phyloP scores from a whole-genome alignment of 2,113 vertebrate species.

The Archilochus colubris region DNA sequence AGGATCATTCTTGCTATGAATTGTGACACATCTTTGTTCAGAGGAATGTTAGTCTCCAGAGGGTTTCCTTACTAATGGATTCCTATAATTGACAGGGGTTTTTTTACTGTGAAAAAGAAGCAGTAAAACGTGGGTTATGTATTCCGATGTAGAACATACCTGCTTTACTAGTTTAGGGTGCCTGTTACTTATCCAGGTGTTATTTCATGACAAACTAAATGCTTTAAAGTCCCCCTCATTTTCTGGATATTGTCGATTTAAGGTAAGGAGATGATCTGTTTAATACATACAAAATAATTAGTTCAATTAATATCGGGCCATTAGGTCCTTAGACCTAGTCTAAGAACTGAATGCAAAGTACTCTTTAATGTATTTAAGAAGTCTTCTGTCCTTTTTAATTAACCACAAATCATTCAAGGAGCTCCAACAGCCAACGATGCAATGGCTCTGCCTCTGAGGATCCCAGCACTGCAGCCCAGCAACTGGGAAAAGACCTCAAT shows the following conservation, averaged over 20 bases:
- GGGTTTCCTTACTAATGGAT: not conserved
- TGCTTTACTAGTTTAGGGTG: not conserved
- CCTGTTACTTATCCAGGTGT: not conserved
- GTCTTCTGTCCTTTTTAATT: not conserved
- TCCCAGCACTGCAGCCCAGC: fast-evolving
- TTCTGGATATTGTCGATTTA: not conserved
- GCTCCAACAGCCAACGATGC: fast-evolving
- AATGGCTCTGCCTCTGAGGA: not conserved
- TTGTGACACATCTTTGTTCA: constrained; percentile 11
- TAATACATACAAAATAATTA: not conserved
- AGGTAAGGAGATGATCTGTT: not conserved
- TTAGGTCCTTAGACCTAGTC: not conserved
- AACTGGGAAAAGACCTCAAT: fast-evolving
- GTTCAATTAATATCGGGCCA: not conserved
- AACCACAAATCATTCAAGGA: not conserved
- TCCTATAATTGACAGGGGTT: not conserved
- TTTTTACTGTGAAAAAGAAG: not conserved
- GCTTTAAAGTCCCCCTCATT: not conserved
- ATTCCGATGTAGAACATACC: not conserved
- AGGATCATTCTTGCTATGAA: not conserved
- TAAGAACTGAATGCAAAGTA: not conserved
- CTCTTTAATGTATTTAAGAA: fast-evolving
- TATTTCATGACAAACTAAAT: not conserved
- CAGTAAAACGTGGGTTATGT: not conserved
- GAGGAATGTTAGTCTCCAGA: not conserved